phyloP scores from a whole-genome alignment of 2,797 vertebrate genomes.

The Lepus oiostolus region DNA sequence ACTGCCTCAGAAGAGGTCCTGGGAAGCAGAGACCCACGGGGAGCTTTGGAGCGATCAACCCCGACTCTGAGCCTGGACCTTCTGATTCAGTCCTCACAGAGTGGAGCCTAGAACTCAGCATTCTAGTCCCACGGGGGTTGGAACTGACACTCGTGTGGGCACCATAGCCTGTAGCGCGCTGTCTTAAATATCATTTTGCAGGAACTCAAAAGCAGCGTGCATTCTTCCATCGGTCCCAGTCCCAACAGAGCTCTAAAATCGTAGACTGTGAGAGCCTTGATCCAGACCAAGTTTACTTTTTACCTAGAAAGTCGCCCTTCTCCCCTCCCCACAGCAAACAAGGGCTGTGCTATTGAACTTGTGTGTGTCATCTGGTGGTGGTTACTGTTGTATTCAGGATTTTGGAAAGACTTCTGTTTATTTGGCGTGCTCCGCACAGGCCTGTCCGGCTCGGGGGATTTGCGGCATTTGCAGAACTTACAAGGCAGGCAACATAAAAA shows the following conservation, averaged over 20 bases:
- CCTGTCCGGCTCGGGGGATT: slow-evolving; percentile 70
- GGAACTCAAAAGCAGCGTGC: slow-evolving; percentile 23
- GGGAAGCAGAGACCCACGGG: neutral
- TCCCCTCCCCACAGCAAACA: neutral
- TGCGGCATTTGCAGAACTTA: slow-evolving; percentile 79
- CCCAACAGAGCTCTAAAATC: neutral
- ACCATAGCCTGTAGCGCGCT: neutral
- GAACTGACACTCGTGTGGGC: slow-evolving; percentile 7
- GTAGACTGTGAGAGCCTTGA: neutral
- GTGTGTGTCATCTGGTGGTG: slow-evolving; percentile 63
- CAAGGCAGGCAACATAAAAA: slow-evolving; percentile 77
- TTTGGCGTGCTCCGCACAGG: slow-evolving; percentile 68
- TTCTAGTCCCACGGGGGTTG: neutral
- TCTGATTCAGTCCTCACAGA: neutral
- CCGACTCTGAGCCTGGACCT: neutral
- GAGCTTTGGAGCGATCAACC: neutral
- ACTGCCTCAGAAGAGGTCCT: neutral
- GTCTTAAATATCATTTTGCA: slow-evolving; percentile 55
- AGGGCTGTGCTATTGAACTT: neutral
- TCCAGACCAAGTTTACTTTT: slow-evolving; percentile 47
- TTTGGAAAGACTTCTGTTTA: slow-evolving; percentile 78
- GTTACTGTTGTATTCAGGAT: slow-evolving; percentile 55
- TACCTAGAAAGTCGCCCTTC: neutral
- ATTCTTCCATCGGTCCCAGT: neutral
- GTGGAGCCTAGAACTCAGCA: neutral